Percentiles rank a stretch among this genome's conserved stretches.
Conservation (phyloP, 2,888 invertebrate genomes). For the Drosophila nigricruria region DNA sequence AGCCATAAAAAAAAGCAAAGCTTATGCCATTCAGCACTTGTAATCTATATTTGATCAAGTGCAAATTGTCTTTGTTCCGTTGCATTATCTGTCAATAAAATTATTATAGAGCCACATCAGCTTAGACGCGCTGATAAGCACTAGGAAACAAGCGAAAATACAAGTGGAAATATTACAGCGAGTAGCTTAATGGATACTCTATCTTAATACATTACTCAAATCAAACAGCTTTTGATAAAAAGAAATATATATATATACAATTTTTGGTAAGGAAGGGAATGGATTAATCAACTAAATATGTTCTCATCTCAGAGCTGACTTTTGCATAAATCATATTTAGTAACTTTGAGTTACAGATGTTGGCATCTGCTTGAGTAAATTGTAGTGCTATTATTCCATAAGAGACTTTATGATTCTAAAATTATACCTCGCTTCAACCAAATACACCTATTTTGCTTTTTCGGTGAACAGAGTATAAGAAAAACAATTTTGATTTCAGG, state of each 20-base stretch:
- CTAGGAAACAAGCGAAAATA: constrained; percentile 14
- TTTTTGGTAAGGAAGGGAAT: neutral
- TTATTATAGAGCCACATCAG: constrained; percentile 22
- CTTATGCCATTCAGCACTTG: constrained; percentile 18
- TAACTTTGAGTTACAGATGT: neutral
- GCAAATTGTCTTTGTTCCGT: constrained; percentile 62
- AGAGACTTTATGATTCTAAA: too few species aligned
- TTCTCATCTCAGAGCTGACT: neutral
- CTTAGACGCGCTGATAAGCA: constrained; percentile 54
- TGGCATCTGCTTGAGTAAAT: neutral
- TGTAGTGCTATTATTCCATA: neutral
- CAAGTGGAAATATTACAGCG: neutral
- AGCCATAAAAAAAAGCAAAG: constrained; percentile 13
- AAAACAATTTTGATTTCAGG: constrained; percentile 39
- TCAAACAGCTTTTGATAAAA: neutral
- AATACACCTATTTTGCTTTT: neutral
- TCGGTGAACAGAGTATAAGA: neutral
- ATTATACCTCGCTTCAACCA: too few species aligned
- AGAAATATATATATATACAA: neutral
- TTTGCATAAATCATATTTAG: neutral
- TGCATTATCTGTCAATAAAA: constrained; percentile 61
- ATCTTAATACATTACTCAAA: neutral
- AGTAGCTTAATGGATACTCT: neutral
- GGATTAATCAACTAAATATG: neutral
- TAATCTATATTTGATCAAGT: constrained; percentile 55